Base-by-base conservation (phyloP, 2,888 invertebrate species). In the Epinotia ramella region DNA sequence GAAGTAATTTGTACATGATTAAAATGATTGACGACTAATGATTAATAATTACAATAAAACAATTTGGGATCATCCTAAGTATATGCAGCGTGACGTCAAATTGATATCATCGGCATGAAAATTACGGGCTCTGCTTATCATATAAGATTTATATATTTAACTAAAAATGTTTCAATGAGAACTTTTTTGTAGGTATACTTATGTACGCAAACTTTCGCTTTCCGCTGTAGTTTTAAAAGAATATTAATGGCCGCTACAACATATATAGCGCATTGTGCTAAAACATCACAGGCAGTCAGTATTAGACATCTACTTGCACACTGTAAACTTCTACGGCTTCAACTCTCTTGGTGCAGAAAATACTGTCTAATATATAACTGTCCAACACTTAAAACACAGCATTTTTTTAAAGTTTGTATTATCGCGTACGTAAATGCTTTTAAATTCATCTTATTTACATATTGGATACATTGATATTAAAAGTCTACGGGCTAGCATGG, bases 201-300 rank as follows among this genome's bases (percentile, higher is more conserved):
- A 44, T 87, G 86, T 87, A 85, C 84, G 82, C 85, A 84, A 77
- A 84, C 86, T 90, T 81, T 89, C 88, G 91, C 91, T 91, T 91
- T 81, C 77, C 83, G 83, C 84, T 81, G 84, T 68, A 64, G 64
- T 59, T 53, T 70, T 53, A 12, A 49, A 65, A n/a, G 59, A 59
- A 65, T 44, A 62, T 53, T 16, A 24, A 24, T 60, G 40, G 65
- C 44, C 46, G 63, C 57, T 69, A 63, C 64, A 69, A 46, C 64
- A 59, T 65, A 62, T 46, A 53, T 59, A 71, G 60, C 60, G 24
- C 62, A 71, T 65, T 65, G 18, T 67, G 57, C 46, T 76, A 46
- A 49, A 67, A 67, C 46, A 63, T 16, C 62, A 76, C 60, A 56
- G 66, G 66, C 60, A 57, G 46, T 59, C 46, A 16, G 56, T 72